phyloP scores from a whole-genome alignment of 1,140 invertebrate genomes.

The Chymomyza costata region DNA sequence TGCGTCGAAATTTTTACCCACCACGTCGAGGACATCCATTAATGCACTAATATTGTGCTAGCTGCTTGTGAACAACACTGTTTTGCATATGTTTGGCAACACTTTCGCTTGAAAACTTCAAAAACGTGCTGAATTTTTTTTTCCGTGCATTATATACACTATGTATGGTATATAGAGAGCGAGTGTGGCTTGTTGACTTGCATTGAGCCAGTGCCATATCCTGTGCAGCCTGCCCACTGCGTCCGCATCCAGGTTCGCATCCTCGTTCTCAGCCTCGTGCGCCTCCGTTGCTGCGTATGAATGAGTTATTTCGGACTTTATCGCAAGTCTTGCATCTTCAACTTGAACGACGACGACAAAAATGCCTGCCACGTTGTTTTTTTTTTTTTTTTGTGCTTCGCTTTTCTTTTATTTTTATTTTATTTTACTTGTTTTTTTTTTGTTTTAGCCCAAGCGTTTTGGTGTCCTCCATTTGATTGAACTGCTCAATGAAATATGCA shows the following conservation, averaged over 20 bases:
- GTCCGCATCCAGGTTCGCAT: constrained; percentile 7
- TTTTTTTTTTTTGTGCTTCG: no score
- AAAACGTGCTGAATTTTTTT: no score
- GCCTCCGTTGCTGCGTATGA: constrained; percentile 52
- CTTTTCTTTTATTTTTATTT: no score
- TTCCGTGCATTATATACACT: no score
- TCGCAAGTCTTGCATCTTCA: constrained; percentile 54
- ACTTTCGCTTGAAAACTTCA: no score
- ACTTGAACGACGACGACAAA: constrained; percentile 38
- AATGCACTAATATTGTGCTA: no score
- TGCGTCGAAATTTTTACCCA: no score
- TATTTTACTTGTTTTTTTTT: constrained; percentile 26
- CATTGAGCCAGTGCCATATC: constrained; percentile 30
- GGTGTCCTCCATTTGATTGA: constrained; percentile 73
- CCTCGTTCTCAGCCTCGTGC: constrained; percentile 16
- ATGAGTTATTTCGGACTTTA: constrained; percentile 73
- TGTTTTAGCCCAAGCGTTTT: constrained; percentile 37
- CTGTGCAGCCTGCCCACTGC: constrained; percentile 16
- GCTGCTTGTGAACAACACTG: no score
- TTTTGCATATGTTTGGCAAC: no score
- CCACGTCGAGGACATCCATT: no score
- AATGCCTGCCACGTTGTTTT: no score
- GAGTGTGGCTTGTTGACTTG: constrained; percentile 2
- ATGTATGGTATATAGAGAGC: background rate
- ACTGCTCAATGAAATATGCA: constrained; percentile 75